phyloP scores from a whole-genome alignment of 2,888 invertebrate species.

The Prenolepis imparis region DNA sequence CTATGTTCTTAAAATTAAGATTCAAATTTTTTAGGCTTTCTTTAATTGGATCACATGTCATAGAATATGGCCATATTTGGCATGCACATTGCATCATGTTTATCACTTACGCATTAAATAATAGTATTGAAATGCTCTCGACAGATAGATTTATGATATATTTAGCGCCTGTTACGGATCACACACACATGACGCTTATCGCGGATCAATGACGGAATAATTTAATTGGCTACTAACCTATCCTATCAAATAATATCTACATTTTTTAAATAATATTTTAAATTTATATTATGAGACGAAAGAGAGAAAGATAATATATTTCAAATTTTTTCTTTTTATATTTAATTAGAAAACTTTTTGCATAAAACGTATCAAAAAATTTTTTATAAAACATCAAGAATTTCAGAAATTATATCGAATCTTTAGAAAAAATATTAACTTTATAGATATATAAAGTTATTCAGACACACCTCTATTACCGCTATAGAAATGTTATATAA shows the following conservation, averaged over 20 bases:
- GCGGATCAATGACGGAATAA: constrained; percentile 17
- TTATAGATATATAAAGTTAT: neutral
- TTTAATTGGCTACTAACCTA: too few relatives aligned
- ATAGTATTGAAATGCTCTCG: constrained; percentile 30
- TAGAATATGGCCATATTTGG: neutral
- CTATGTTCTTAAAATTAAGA: neutral
- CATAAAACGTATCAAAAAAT: neutral
- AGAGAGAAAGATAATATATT: too few relatives aligned
- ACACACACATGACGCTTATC: neutral
- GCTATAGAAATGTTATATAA: too few relatives aligned
- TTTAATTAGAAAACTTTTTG: neutral
- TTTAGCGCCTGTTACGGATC: constrained; percentile 35
- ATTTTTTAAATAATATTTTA: too few relatives aligned
- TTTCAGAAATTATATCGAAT: neutral
- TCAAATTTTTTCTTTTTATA: neutral
- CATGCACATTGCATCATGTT: constrained; percentile 1
- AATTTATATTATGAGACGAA: too few relatives aligned
- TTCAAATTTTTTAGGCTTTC: neutral
- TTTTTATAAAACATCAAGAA: neutral
- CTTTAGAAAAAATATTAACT: neutral
- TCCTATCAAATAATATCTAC: too few relatives aligned
- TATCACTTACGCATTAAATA: constrained; percentile 39
- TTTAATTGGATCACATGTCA: neutral
- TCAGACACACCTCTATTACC: too few relatives aligned
- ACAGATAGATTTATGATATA: constrained; percentile 36